Percentiles rank a stretch among this genome's conserved stretches.
phyloP scores from a whole-genome alignment of 2,113 vertebrate species.

The Cathartes aura region DNA sequence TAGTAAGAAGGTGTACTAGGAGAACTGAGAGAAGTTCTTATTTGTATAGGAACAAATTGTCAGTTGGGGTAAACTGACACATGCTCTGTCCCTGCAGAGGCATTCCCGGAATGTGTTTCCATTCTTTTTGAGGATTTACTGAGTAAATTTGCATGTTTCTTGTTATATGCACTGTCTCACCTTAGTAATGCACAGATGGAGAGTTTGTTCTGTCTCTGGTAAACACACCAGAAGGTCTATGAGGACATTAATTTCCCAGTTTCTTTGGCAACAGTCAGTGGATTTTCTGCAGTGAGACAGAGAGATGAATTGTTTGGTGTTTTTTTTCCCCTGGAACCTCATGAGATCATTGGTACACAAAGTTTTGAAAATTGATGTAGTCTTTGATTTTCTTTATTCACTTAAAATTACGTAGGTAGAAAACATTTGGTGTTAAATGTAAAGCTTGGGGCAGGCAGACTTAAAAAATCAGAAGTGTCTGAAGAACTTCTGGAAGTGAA shows the following conservation, averaged over 20 bases:
- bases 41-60: background rate
- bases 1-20: background rate
- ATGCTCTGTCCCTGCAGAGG: background rate
- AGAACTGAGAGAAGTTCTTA: background rate
- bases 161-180: background rate
- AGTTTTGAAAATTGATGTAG: background rate
- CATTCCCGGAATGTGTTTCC: background rate
- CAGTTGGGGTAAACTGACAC: background rate
- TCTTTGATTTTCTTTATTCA: background rate
- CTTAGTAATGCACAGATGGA: background rate
- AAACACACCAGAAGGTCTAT: background rate
- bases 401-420: background rate
- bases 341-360: background rate
- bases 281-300: background rate
- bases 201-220: background rate
- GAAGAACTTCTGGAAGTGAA: background rate
- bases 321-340: no score
- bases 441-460: background rate
- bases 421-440: background rate
- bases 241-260: background rate
- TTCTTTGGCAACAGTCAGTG: background rate
- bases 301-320: background rate
- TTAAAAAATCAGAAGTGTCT: background rate
- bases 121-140: background rate
- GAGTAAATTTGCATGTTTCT: background rate